Evolutionary conservation across 2,113 vertebrate genomes (phyloP).

Genomic region (Hypanus sabinus): DNA sequence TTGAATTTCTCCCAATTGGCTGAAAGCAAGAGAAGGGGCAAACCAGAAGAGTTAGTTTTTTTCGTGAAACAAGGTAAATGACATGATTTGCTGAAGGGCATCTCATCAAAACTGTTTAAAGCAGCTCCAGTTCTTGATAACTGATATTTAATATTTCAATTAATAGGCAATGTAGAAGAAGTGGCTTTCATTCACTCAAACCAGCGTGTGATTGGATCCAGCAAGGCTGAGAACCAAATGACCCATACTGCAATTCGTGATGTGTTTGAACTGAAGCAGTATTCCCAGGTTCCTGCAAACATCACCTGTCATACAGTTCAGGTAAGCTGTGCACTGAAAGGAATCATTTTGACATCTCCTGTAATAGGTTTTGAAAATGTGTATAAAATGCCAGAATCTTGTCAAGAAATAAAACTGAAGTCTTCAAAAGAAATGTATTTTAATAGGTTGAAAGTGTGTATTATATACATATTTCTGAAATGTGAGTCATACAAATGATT

Average conservation of each 20-base stretch:
- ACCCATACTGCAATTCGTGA: slow-evolving; percentile 74
- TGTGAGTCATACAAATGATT: neutral
- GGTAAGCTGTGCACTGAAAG: slow-evolving; percentile 56
- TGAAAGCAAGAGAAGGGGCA: neutral
- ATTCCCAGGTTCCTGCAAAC: slow-evolving; percentile 88
- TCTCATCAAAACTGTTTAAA: neutral
- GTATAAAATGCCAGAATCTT: neutral
- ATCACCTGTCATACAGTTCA: slow-evolving; percentile 57
- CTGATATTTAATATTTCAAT: slow-evolving; percentile 17
- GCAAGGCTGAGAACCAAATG: slow-evolving; percentile 83
- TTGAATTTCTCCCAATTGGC: neutral
- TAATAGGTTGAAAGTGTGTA: neutral
- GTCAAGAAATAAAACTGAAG: neutral
- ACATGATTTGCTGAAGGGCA: neutral
- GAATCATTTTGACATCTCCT: no score
- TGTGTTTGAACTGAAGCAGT: slow-evolving; percentile 76
- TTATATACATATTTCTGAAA: neutral
- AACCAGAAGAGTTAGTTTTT: neutral
- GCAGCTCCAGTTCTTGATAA: neutral
- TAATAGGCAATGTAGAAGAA: slow-evolving; percentile 69
- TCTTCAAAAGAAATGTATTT: neutral
- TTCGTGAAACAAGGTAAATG: neutral
- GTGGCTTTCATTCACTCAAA: slow-evolving; percentile 87
- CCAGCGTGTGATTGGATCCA: slow-evolving; percentile 84
- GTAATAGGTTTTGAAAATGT: no score